Evolutionary conservation across 2,797 vertebrate species (phyloP), one percentile per base, ranked within the genome.

Genomic region (Myotis daubentonii): DNA sequence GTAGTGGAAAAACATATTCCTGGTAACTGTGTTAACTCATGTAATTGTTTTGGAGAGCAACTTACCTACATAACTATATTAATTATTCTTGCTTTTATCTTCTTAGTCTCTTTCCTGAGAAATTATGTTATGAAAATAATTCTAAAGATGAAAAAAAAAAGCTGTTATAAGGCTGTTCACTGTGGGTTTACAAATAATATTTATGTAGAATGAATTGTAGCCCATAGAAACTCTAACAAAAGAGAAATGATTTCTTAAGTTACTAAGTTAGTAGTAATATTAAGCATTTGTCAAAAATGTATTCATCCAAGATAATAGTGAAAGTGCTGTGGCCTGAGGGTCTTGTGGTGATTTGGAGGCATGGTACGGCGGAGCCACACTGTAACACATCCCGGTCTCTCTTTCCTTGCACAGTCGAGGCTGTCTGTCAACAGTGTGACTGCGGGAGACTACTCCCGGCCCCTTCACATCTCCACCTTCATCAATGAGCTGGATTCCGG

Each of bases 361-460:
- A 7, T 20, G 41, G 22, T 16, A 1, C 70, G 55, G 13, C 13
- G 36, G 47, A 51, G 23, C 44, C 49, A 6, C 9, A 0, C 44
- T 36, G 57, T 96, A 44, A 95, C 0, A 1, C 25, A 8, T 23
- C 19, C 51, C 7, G 0, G 2, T 17, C 72, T 81, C 6, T 44
- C 68, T 80, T 49, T 81, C 79, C 28, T n/a, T 20, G 13, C 5
- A 0, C 87, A 99, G 99, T 99, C 99, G 0, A 98, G 99, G 33
- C 97, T 99, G 95, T 99, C 99, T 0, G 99, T 99, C 60, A 99
- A 99, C 98, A 99, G 99, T 2, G 99, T 99, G 97, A 99, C 99
- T 0, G 99, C 99, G 0, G 99, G 99, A 5, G 99, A 99, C 97
- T 99, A 99, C 94, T 97, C 97, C 22, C 98, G 99, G 16, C 99